Base-by-base conservation (phyloP, 2,888 invertebrate species). In the Diaphora mendica region DNA sequence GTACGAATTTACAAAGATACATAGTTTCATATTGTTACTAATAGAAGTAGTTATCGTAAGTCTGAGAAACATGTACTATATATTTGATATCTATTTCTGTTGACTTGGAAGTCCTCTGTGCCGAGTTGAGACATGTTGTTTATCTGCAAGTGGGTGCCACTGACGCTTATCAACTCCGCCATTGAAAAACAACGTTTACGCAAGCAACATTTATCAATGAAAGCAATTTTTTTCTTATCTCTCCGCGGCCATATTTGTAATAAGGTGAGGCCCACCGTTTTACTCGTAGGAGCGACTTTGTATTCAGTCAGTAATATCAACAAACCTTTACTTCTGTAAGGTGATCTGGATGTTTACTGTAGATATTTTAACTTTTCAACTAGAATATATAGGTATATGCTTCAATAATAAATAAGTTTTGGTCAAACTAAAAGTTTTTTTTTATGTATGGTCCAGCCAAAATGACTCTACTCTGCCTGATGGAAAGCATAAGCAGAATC, bases 111-210 rank as follows among this genome's bases (percentile, higher is more conserved):
- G 64, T 20, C 35, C 23, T 64, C 17, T 75, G 64, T 69, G 70
- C 67, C 48, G 71, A 39, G 64, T 62, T 39, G 44, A 59, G 69
- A 74, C 71, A 70, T 68, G 39, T 72, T 70, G 65, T 74, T 78
- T 88, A 87, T 90, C 85, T 85, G 80, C 81, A 81, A 85, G 80
- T 86, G 77, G 87, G 86, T n/a, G n/a, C 86, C 87, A 79, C 66
- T 78, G 75, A 78, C 76, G 80, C 86, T 92, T 91, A 92, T 92
- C 91, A 88, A 82, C 82, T 74, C 79, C 81, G 87, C 87, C 89
- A 91, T 91, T 92, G 89, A 91, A 92, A 89, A 93, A 91, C 91
- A 92, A 88, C 84, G 86, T 90, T 91, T 92, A 92, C 92, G 91
- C 92, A 92, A 92, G 87, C 88, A 88, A 73, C 79, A 86, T 91